These are phyloP conservation scores for Lamprotornis superbus DNA, from an alignment of 2,113 vertebrate species.

Conservation along the genomic window DNA sequence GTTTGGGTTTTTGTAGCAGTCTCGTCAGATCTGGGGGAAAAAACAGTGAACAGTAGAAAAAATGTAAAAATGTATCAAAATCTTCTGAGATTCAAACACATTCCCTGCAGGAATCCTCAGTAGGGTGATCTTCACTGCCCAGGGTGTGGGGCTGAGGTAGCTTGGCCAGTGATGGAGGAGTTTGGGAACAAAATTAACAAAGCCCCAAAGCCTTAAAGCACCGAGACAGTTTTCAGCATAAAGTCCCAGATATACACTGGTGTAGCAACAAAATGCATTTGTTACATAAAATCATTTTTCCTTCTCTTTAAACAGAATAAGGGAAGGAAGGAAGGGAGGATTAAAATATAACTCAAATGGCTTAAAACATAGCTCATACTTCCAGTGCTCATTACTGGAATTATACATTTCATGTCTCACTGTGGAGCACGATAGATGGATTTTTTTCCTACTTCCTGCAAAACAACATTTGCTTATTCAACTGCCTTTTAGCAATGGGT, in stretches of 20 bases:
- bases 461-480: slow-evolving; percentile 64
- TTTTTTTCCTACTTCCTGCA: slow-evolving; percentile 49
- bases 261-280: neutral
- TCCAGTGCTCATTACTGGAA: slow-evolving; percentile 61
- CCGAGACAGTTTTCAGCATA: neutral
- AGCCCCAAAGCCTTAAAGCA: neutral
- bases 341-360: slow-evolving; percentile 48
- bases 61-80: neutral
- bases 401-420: slow-evolving; percentile 31
- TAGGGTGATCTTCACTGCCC: fast-evolving
- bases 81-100: fast-evolving
- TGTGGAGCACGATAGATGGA: neutral
- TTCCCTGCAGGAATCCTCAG: neutral
- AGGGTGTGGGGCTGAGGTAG: neutral
- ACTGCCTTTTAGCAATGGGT: slow-evolving; percentile 67
- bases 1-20: neutral
- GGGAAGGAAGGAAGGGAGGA: neutral
- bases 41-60: fast-evolving
- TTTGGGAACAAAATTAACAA: neutral
- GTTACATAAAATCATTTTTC: slow-evolving; percentile 1
- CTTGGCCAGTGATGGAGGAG: neutral
- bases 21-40: neutral
- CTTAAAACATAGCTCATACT: slow-evolving; percentile 25
- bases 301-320: neutral
- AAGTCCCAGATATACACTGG: neutral